Base-by-base conservation (phyloP, 2,888 invertebrate species). In the Disparrhopalites patrizii region DNA sequence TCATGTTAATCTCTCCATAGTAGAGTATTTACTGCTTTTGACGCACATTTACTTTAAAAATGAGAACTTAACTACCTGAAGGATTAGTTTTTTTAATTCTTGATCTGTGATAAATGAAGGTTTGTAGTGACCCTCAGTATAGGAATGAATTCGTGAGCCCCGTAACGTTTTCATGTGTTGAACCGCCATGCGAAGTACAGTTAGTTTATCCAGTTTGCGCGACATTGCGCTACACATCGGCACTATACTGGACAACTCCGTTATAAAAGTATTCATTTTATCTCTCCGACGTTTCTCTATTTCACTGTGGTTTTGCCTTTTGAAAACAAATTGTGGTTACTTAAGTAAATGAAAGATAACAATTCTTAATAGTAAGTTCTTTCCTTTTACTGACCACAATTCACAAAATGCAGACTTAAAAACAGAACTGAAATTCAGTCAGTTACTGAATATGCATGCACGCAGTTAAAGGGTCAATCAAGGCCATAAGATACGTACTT, bases 241-340 rank as follows among this genome's bases (percentile, higher is more conserved):
- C 23, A 96, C 86, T 86, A 96, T 89, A 18, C 89, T 83, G 60
- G 92, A 90, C 65, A 96, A 80, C 79, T 96, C 93, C 2, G 89
- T 86, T 75, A 96, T 95, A 80, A 93, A 94, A 0, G 90, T 91
- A 81, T 96, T 96, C 94, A 96, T 96, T 81, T 95, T 96, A 79
- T 96, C 94, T 31, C 96, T 84, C 0, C 96, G 84, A 0, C 95
- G 83, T 79, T 96, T 96, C 81, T 96, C 95, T 68, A 96, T 95
- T 81, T 95, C 94, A 79, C 94, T 94, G 81, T 96, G 96, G 80
- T 94, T 95, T 80, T 94, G 94, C 77, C 93, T 93, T 79, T n/a
- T 78, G 52, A 13, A 13, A 4, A 54, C 7, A 36, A 20, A 36
- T n/a, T n/a, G n/a, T n/a, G n/a, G n/a, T n/a, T n/a, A 38, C 13